phyloP scores from a whole-genome alignment of 2,113 vertebrate genomes.

The Gymnobelideus leadbeateri region DNA sequence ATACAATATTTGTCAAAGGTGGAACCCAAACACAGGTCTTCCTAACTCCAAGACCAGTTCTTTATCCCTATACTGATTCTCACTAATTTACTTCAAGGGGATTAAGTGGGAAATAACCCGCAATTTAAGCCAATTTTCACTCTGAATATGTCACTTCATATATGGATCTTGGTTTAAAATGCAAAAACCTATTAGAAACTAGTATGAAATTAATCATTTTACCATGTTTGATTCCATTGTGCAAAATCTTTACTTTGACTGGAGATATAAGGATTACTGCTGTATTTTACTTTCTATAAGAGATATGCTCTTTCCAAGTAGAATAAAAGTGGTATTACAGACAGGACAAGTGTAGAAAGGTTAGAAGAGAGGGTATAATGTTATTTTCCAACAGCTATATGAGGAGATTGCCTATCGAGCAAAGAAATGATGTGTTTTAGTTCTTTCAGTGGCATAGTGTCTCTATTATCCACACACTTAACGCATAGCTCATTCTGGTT shows the following conservation, averaged over 20 bases:
- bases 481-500: background rate
- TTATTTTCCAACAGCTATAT: background rate
- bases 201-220: constrained; percentile 8
- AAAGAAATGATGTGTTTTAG: background rate
- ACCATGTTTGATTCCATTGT: background rate
- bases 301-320: background rate
- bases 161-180: background rate
- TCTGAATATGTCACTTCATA: background rate
- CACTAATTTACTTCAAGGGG: background rate
- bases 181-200: background rate
- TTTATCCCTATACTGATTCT: background rate
- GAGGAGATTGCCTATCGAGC: background rate
- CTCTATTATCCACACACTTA: background rate
- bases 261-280: background rate
- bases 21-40: background rate
- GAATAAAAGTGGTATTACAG: no score
- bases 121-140: background rate
- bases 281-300: background rate
- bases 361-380: background rate
- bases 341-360: background rate
- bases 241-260: background rate
- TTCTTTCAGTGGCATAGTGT: background rate
- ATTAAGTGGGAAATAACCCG: background rate
- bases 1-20: background rate
- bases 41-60: background rate